Evolutionary conservation across 2,113 vertebrate genomes (phyloP).

Genomic region (Perca schrenkii): DNA sequence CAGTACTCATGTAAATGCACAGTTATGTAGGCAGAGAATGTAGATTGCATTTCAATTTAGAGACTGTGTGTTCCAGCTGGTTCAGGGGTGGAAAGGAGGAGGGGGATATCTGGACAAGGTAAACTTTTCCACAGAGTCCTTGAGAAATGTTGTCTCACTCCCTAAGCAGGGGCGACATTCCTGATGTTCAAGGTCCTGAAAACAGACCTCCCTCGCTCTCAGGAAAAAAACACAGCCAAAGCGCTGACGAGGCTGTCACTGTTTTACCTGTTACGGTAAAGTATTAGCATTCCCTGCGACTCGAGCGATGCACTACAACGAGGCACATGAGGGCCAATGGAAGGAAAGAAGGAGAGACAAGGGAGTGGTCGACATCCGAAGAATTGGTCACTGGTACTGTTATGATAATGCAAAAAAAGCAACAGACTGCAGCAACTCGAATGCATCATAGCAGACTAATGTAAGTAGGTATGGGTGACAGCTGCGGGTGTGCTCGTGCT

Average conservation of each 20-base stretch:
- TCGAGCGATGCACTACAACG: constrained; percentile 23
- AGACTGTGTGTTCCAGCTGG: constrained; percentile 58
- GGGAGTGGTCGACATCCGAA: background rate
- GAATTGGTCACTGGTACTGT: background rate
- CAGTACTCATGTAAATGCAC: constrained; percentile 45
- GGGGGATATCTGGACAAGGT: constrained; percentile 48
- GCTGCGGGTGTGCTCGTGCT: background rate
- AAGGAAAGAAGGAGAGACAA: background rate
- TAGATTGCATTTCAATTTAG: constrained; percentile 51
- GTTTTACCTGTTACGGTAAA: constrained; percentile 51
- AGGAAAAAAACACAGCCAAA: constrained; percentile 62
- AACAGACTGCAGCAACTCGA: background rate
- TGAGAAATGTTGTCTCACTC: constrained; percentile 69
- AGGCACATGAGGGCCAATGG: constrained; percentile 8
- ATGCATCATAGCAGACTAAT: constrained; percentile 14
- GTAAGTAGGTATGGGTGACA: constrained; percentile 12
- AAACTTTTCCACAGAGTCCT: constrained; percentile 71
- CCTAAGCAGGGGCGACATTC: constrained; percentile 51
- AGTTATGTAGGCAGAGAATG: constrained; percentile 34
- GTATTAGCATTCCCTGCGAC: constrained; percentile 39
- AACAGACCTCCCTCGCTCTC: constrained; percentile 46
- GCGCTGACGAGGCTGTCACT: constrained; percentile 60
- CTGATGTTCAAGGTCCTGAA: constrained; percentile 75
- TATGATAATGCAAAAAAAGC: constrained; percentile 1
- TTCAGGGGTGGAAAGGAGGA: background rate